Evolutionary conservation across 2,888 invertebrate species (phyloP), one percentile per base, ranked within the genome.

Genomic region (Oscheius sp.): DNA sequence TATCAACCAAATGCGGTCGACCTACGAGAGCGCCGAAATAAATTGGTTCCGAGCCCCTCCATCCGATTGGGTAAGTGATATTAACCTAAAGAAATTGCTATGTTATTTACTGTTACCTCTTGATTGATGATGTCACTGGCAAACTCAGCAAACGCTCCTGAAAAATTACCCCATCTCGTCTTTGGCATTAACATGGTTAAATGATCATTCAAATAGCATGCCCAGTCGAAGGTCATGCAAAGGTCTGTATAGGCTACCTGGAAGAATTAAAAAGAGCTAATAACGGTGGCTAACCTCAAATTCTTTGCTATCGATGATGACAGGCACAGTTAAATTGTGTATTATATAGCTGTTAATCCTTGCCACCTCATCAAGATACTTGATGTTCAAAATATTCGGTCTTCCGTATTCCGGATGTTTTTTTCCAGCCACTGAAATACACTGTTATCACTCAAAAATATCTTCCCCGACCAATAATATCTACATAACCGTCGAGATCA

Each of bases 211-310:
- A 80, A 64, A 68, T 72, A 83, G 68, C 86, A 86, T 22, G 79
- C 80, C 83, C 82, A 82, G 24, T 84, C 81, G 63, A 77, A 83
- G n/a, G 80, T 72, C 84, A 86, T 94, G 88, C 95, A 95, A 72
- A 93, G 91, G 73, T 94, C 91, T 67, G 90, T 90, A 87, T 94
- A 95, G 0, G 91, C 91, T 87, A 91, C 93, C 67, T 78, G 90
- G 5, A 88, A 75, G 22, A 32, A 32, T 62, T 62, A 20, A 9
- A 4, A 12, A 14, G 17, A 3, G 14, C 12, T n/a, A 9, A 22
- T 14, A 41, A 6, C 44, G 38, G 32, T 20, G 17, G 20, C 51
- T 50, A 12, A 77, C 79, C 45, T 83, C 75, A 69, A 74, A 80
- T 6, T 67, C 50, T 62, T 79, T 76, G 1, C 77, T 79, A 17